Conservation (phyloP, 2,113 vertebrate genomes). For the Australoheros scitulus region DNA sequence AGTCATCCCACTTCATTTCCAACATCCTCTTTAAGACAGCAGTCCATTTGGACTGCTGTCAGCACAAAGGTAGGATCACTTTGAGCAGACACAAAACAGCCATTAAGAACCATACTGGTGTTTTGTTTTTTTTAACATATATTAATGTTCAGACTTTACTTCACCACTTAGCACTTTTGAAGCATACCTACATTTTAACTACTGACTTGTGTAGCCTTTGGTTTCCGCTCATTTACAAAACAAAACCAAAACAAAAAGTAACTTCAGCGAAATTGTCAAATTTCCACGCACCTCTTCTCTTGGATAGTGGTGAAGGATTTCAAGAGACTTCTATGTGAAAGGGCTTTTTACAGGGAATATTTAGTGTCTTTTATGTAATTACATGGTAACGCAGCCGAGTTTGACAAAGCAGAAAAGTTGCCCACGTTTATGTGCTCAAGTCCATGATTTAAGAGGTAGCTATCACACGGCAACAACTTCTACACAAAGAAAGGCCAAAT, state of each 20-base stretch:
- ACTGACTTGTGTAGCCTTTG: neutral
- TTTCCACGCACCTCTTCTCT: neutral
- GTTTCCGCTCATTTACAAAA: neutral
- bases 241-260: no score
- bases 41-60: neutral
- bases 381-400: neutral
- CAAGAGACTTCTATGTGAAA: neutral
- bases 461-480: neutral
- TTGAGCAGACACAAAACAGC: constrained; percentile 39
- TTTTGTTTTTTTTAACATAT: neutral
- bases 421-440: neutral
- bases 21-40: constrained; percentile 13
- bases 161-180: constrained; percentile 7
- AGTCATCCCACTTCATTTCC: constrained; percentile 26
- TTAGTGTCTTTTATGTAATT: neutral
- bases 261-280: neutral
- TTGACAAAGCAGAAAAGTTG: neutral
- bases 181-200: neutral
- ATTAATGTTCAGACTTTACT: constrained; percentile 8
- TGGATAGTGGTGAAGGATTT: neutral
- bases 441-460: constrained; percentile 6
- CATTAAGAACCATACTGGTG: constrained; percentile 24
- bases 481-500: neutral
- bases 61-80: constrained; percentile 3
- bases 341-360: neutral